Conservation (phyloP, 2,113 vertebrate genomes). For the Hemiscyllium ocellatum region DNA sequence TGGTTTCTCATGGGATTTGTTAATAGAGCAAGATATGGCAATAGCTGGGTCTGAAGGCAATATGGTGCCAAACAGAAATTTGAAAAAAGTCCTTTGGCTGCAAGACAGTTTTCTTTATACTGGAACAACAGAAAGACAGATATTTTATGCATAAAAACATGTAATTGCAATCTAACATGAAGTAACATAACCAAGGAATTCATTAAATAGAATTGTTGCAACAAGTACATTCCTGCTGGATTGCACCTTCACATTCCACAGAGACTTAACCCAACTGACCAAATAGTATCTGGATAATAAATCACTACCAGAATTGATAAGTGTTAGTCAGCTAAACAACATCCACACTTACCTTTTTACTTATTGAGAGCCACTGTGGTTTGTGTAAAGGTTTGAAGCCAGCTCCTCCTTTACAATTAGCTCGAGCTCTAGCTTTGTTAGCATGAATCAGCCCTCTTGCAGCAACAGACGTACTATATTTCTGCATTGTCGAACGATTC, state of each 20-base stretch:
- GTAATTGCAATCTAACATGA: no score
- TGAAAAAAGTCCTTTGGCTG: constrained; percentile 77
- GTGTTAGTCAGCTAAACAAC: not conserved
- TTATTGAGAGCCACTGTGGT: constrained; percentile 83
- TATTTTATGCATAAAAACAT: not conserved
- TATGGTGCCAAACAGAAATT: constrained; percentile 75
- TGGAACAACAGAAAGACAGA: constrained; percentile 44
- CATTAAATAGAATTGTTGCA: not conserved
- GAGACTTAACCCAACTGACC: not conserved
- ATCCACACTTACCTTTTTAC: constrained; percentile 69
- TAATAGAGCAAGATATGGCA: constrained; percentile 82
- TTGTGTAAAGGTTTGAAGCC: constrained; percentile 89
- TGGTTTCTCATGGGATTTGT: constrained; percentile 82
- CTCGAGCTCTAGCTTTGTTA: constrained; percentile 65
- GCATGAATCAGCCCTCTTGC: constrained; percentile 85
- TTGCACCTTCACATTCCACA: not conserved
- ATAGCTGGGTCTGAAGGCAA: constrained; percentile 78
- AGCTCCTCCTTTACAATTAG: constrained; percentile 61
- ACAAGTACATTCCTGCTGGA: not conserved
- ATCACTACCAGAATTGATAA: not conserved
- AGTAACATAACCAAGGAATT: constrained; percentile 14
- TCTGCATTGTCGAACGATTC: constrained; percentile 63
- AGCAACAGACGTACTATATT: constrained; percentile 75
- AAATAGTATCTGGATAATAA: not conserved
- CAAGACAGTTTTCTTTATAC: constrained; percentile 80